These are phyloP conservation scores for Pollimyrus isidori DNA, from an alignment of 2,113 vertebrate genomes.

Conservation along the genomic window DNA sequence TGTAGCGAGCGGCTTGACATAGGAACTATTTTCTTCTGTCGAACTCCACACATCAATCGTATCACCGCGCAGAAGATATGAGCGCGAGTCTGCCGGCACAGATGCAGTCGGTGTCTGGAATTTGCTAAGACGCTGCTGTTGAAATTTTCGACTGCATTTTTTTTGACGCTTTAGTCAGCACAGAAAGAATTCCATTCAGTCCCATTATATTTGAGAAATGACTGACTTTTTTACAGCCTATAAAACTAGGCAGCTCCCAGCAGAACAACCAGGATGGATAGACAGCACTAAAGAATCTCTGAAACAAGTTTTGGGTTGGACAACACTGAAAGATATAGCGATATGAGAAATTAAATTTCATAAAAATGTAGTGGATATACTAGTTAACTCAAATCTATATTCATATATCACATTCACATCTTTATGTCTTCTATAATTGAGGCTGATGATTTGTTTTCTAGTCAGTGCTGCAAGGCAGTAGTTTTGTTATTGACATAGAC, in stretches of 20 bases:
- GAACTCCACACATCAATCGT: not conserved
- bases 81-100: not conserved
- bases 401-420: not conserved
- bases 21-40: not conserved
- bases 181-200: not conserved
- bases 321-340: not conserved
- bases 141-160: not conserved
- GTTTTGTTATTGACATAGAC: not conserved
- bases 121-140: not conserved
- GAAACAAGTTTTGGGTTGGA: not conserved
- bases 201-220: not conserved
- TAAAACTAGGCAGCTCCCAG: not conserved
- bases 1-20: not conserved
- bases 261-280: not conserved
- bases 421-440: not conserved
- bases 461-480: not conserved
- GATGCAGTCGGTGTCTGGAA: not conserved
- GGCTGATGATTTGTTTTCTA: not conserved
- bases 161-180: not conserved
- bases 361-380: not conserved
- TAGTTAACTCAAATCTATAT: not conserved
- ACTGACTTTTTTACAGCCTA: not conserved
- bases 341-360: not conserved
- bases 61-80: not conserved
- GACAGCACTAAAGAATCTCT: not conserved